Evolutionary conservation across 2,113 vertebrate species (phyloP), one percentile per base, ranked within the genome.

Genomic region (Clarias gariepinus): DNA sequence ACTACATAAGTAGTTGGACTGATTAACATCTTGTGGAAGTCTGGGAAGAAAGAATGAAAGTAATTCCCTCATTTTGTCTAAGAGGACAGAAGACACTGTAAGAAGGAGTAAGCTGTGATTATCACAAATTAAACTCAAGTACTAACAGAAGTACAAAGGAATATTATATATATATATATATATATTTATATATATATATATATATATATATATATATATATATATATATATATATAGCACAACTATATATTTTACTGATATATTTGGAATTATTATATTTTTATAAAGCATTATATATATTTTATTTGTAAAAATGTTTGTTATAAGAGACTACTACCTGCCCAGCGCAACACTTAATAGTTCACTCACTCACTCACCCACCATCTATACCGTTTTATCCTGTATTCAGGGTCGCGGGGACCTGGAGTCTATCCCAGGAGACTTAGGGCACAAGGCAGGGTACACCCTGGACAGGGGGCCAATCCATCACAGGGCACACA

Each of bases 31-130:
- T 57, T 80, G 52, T 60, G n/a, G 73, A 66, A 28, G 18, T 66
- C 73, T 77, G 73, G 63, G 71, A 53, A 85, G 52, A 76, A n/a
- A 61, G 47, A 74, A 77, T 36, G n/a, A 53, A 52, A 80, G 52
- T 64, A 47, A 57, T 69, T 80, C 77, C 28, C 57, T 69, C 21
- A 80, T 86, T 80, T 28, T 25, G 28, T 80, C 76, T 86, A 28
- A 71, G 33, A 58, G 61, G 57, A 61, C 69, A 61, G 71, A 52
- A 74, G 19, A 84, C 36, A 16, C 57, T 41, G 41, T 25, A 53
- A n/a, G 12, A 28, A 77, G 71, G 30, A 84, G 77, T 9, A 77
- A 52, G 71, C 36, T 74, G 53, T 84, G 55, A 61, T 84, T 74
- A 73, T 47, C 63, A 55, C 74, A 68, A 80, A 68, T 84, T 33